phyloP scores from a whole-genome alignment of 2,888 invertebrate species.

The Selenia dentaria region DNA sequence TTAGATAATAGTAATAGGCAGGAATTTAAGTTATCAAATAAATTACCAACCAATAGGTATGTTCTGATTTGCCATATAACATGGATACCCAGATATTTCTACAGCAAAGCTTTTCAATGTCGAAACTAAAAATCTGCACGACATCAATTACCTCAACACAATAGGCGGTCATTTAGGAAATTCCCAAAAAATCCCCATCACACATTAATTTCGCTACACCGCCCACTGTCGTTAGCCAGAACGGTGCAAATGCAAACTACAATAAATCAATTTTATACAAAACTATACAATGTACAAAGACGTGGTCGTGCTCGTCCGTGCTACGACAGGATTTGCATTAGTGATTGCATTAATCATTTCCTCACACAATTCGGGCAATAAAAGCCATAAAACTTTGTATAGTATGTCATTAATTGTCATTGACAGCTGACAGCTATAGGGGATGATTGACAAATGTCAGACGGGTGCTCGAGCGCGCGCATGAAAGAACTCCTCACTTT shows the following conservation, averaged over 20 bases:
- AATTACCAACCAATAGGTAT: too few relatives aligned
- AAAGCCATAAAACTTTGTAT: slow-evolving; percentile 81
- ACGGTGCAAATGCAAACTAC: slow-evolving; percentile 54
- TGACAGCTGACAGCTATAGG: slow-evolving; percentile 76
- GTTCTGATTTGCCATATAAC: too few relatives aligned
- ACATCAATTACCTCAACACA: slow-evolving; percentile 30
- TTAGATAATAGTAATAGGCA: too few relatives aligned
- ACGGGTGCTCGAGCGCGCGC: slow-evolving; percentile 43
- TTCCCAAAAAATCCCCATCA: slow-evolving; percentile 36
- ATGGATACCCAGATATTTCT: too few relatives aligned
- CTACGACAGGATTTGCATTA: slow-evolving; percentile 79
- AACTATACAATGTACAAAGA: slow-evolving; percentile 64
- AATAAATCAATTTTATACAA: slow-evolving; percentile 79
- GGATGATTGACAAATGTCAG: slow-evolving; percentile 83
- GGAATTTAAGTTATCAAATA: too few relatives aligned
- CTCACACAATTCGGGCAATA: slow-evolving; percentile 73
- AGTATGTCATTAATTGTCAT: slow-evolving; percentile 81
- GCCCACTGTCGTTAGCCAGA: slow-evolving; percentile 58
- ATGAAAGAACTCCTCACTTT: slow-evolving; percentile 41
- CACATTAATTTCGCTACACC: slow-evolving; percentile 44
- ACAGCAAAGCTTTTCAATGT: too few relatives aligned
- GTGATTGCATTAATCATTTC: slow-evolving; percentile 82
- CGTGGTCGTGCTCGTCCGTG: slow-evolving; percentile 51
- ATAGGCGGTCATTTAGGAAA: slow-evolving; percentile 33
- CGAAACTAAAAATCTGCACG: too few relatives aligned